Conservation (phyloP, 1,140 invertebrate species). For the Zaprionus capensis region DNA sequence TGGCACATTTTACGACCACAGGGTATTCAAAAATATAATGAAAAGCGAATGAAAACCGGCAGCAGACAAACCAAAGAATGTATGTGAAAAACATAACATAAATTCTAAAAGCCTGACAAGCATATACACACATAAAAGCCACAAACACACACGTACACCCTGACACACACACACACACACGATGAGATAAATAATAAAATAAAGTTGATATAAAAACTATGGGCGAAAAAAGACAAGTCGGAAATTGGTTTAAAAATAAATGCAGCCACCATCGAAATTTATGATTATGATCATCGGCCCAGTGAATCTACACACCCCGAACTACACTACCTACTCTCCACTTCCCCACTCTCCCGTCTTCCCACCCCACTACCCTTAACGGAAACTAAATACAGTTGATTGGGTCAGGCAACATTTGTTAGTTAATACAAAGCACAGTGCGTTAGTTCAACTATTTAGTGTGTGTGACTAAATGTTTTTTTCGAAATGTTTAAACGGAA, state of each 20-base stretch:
- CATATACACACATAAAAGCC: slow-evolving; percentile 66
- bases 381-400: not conserved
- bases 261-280: slow-evolving; percentile 70
- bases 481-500: slow-evolving; percentile 59
- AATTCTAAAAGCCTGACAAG: slow-evolving; percentile 79
- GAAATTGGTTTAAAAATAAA: slow-evolving; percentile 81
- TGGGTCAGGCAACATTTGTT: not conserved
- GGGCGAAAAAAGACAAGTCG: slow-evolving; percentile 34
- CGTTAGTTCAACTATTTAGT: slow-evolving; percentile 15
- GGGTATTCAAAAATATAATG: slow-evolving; percentile 67
- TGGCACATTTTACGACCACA: slow-evolving; percentile 16
- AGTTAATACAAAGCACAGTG: not conserved
- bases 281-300: slow-evolving; percentile 57
- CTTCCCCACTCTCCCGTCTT: not conserved
- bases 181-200: slow-evolving; percentile 46
- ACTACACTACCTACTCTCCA: not conserved
- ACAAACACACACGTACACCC: slow-evolving; percentile 7
- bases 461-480: slow-evolving; percentile 33
- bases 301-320: not conserved
- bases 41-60: slow-evolving; percentile 64
- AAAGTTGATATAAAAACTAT: slow-evolving; percentile 78
- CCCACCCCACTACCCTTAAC: not conserved
- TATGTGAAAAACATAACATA: slow-evolving; percentile 81
- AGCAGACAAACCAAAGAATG: slow-evolving; percentile 75
- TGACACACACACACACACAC: slow-evolving; percentile 2